Evolutionary conservation across 2,888 invertebrate genomes (phyloP), one percentile per base, ranked within the genome.

Genomic region (Baccha elongata): DNA sequence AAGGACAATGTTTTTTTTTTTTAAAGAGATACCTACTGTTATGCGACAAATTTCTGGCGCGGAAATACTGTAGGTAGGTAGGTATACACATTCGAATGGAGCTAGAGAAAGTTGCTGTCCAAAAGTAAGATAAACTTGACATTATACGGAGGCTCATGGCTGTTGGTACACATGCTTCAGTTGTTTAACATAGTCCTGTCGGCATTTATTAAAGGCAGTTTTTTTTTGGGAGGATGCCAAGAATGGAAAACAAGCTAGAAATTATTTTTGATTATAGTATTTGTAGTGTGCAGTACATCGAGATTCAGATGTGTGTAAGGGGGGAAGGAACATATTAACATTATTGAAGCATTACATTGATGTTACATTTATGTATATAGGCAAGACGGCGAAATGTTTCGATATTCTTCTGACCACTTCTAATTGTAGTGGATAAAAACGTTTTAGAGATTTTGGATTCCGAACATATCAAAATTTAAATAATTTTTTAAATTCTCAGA

Each of bases 41-140:
- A 55, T 55, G 55, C 23, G 5, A 40, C 55, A 58, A 15, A 37
- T 26, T 58, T 58, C 21, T 35, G 35, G n/a, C 8, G 35, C 13
- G 21, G 35, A 19, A 2, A 17, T 11, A 19, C 17, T 4, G n/a
- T n/a, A n/a, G n/a, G n/a, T n/a, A 23, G 1, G 15, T 10, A 52
- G 6, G 11, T 48, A 13, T n/a, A 53, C 35, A 37, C 21, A 26
- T 26, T 21, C 2, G 15, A 8, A 21, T 7, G 2, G 6, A 37
- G 6, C 11, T 26, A 15, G 19, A 58, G 15, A 58, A 15, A 2
- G 52, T 11, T 8, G 21, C 8, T 35, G 35, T 37, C 21, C 21
- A 55, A 53, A 37, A 53, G 13, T 2, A n/a, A 55, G 37, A 55
- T 23, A 35, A 23, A 23, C 23, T 23, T 23, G 29, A 32, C 8